These are phyloP conservation scores for Limnephilus auricula DNA, from an alignment of 2,888 invertebrate species.

Conservation along the genomic window DNA sequence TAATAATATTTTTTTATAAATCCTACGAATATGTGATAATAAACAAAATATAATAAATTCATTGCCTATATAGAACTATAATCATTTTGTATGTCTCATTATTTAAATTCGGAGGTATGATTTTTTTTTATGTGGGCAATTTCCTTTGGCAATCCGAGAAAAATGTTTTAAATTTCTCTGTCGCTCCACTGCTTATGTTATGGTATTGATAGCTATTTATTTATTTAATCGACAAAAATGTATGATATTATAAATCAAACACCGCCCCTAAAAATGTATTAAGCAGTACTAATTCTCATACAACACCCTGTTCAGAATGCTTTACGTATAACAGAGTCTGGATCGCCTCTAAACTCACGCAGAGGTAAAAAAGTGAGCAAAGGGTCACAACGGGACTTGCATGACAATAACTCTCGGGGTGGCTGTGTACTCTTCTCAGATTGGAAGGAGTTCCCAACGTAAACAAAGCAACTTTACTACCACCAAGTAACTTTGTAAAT, in stretches of 20 bases:
- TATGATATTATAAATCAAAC: not conserved
- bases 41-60: too few relatives aligned
- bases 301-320: not conserved
- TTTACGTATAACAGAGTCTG: not conserved
- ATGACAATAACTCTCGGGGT: conserved; percentile 44
- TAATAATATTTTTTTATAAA: too few relatives aligned
- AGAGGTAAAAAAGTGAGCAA: conserved; percentile 38
- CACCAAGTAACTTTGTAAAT: not conserved
- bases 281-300: not conserved
- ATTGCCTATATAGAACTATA: too few relatives aligned
- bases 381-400: conserved; percentile 46
- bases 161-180: too few relatives aligned
- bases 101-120: too few relatives aligned
- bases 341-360: conserved; percentile 13
- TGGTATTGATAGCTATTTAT: too few relatives aligned
- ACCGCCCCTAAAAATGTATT: not conserved
- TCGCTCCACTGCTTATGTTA: too few relatives aligned
- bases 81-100: too few relatives aligned
- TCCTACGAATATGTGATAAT: too few relatives aligned
- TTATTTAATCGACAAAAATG: too few relatives aligned
- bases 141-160: too few relatives aligned
- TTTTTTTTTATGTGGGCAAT: too few relatives aligned
- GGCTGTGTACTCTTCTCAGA: not conserved
- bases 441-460: not conserved
- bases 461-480: not conserved